phyloP scores from a whole-genome alignment of 2,888 invertebrate genomes.

The Eubasilissa splendida region DNA sequence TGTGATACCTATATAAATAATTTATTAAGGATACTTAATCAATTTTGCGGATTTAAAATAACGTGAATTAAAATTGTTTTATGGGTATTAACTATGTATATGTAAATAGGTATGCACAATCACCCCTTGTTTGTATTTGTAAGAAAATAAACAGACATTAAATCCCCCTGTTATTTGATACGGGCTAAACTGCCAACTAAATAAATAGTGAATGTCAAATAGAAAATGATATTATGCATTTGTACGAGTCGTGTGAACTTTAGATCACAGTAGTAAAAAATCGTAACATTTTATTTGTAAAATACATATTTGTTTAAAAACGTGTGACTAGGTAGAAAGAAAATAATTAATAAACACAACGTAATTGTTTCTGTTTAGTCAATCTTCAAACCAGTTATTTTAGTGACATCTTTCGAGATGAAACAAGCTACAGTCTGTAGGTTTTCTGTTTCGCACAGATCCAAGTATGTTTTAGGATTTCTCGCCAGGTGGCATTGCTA shows the following conservation, averaged over 20 bases:
- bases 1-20: too few species aligned
- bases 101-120: too few species aligned
- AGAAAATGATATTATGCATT: conserved; percentile 6
- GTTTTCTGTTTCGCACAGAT: neutral
- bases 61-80: too few species aligned
- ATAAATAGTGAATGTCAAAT: neutral
- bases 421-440: neutral
- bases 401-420: conserved; percentile 1
- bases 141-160: conserved; percentile 7
- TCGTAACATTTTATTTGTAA: too few species aligned
- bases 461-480: neutral
- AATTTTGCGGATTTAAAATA: too few species aligned
- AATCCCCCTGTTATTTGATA: conserved; percentile 9
- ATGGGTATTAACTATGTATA: too few species aligned
- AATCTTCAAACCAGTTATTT: neutral
- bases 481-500: conserved; percentile 11
- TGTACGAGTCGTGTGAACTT: too few species aligned
- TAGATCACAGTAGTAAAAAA: too few species aligned
- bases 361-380: neutral
- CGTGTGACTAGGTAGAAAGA: neutral
- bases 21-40: too few species aligned
- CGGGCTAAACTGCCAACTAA: neutral
- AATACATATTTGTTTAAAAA: conserved; percentile 1
- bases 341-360: neutral
- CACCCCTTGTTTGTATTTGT: neutral